These are phyloP conservation scores for Platerodrilus igneus DNA, from an alignment of 2,888 invertebrate species.

Conservation along the genomic window DNA sequence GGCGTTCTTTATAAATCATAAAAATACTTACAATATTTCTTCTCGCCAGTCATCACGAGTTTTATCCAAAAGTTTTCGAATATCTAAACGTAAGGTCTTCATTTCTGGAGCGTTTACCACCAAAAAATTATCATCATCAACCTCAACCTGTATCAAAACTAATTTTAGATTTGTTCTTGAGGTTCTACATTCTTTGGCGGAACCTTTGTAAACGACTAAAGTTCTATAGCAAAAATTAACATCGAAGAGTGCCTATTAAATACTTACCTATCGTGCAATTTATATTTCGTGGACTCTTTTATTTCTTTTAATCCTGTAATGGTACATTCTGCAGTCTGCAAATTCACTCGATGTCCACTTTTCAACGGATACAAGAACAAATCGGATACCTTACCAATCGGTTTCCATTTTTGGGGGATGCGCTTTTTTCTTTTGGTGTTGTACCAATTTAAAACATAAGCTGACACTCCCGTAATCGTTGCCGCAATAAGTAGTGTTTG, in stretches of 20 bases:
- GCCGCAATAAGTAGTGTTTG: conserved; percentile 1
- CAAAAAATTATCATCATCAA: conserved; percentile 44
- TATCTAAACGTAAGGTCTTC: conserved; percentile 45
- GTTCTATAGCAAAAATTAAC: background rate
- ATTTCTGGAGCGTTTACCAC: conserved; percentile 49
- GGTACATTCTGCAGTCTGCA: conserved; percentile 38
- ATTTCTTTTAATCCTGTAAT: conserved; percentile 36
- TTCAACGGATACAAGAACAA: conserved; percentile 45
- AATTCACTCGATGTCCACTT: conserved; percentile 41
- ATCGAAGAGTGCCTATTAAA: too few species aligned
- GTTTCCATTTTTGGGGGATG: conserved; percentile 37
- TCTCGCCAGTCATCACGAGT: conserved; percentile 26
- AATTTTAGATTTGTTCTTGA: conserved; percentile 48
- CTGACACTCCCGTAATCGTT: background rate
- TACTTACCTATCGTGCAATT: conserved; percentile 3
- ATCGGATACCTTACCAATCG: conserved; percentile 39
- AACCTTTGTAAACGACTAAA: conserved; percentile 1
- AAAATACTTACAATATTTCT: background rate
- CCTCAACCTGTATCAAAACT: conserved; percentile 45
- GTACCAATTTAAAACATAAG: conserved; percentile 5
- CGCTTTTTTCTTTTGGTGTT: conserved; percentile 34
- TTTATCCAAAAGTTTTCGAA: too few species aligned
- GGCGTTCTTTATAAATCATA: too few species aligned
- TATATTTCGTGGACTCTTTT: conserved; percentile 20
- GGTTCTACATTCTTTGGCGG: conserved; percentile 41